Percentiles rank a stretch among this genome's conserved stretches.
Conservation (phyloP, 2,888 invertebrate species). For the Ectemnius cavifrons region DNA sequence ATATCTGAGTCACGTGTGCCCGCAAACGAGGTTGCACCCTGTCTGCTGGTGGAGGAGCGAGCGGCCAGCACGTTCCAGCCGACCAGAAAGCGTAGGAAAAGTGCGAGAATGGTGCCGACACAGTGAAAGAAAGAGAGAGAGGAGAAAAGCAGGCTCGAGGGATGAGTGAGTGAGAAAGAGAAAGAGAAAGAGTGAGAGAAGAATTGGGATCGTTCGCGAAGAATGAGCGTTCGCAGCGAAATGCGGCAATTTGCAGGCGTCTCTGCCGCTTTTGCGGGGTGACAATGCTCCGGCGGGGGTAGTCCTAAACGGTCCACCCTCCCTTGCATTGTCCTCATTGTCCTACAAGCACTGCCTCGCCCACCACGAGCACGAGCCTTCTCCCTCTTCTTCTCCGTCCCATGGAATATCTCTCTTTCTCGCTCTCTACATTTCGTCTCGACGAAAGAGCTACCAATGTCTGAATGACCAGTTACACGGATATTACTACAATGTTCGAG, state of each 20-base stretch:
- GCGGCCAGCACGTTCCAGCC: too few relatives aligned
- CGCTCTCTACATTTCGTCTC: background rate
- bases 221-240: conserved; percentile 25
- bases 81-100: background rate
- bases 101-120: conserved; percentile 2
- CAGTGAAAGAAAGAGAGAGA: background rate
- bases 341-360: conserved; percentile 40
- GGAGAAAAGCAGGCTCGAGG: conserved; percentile 10
- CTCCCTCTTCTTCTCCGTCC: background rate
- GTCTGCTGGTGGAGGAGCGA: background rate
- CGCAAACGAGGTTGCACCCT: conserved; percentile 2
- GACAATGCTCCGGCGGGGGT: conserved; percentile 46
- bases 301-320: conserved; percentile 65
- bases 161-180: background rate
- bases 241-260: conserved; percentile 48
- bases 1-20: conserved; percentile 1
- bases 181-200: conserved; percentile 21
- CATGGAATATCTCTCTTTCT: background rate
- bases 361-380: conserved; percentile 61
- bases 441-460: background rate
- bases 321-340: conserved; percentile 66
- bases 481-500: conserved; percentile 10
- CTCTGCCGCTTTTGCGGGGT: conserved; percentile 32
- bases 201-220: conserved; percentile 22
- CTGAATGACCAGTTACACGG: conserved; percentile 10